Base-by-base conservation (phyloP, 2,888 invertebrate species). In the Tipula vernalis region DNA sequence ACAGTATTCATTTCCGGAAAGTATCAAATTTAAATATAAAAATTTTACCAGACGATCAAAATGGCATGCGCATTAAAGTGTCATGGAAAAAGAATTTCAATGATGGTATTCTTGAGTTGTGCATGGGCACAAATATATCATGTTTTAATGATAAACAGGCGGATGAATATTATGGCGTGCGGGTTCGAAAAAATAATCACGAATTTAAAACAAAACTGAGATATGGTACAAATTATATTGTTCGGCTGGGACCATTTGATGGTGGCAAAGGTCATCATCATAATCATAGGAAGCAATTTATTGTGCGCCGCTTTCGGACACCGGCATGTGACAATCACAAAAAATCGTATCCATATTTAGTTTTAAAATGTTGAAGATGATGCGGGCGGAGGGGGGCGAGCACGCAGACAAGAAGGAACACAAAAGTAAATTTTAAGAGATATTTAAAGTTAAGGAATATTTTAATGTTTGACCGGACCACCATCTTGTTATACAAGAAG, bases 171-270 rank as follows among this genome's bases (percentile, higher is more conserved):
- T 18, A 42, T 10, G 12, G 85, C 6, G 85, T 85, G 6, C 84
- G 84, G 0, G 85, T 85, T 12, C 42, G 28, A 41, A 15, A 15
- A 84, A 84, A 84, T 39, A 36, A 71, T 87, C 87, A 91, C 87
- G 91, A 91, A 88, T 91, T 91, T 87, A 90, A 71, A 71, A 71
- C 89, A 87, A 91, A 90, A 88, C 88, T 91, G 1, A 91, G 90
- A 88, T 91, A 90, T 87, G 90, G 91, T 86, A 91, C 91, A 87
- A 90, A 90, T 8, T 91, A 91, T 87, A 89, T 90, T 85, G 88
- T 91, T 18, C 89, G 89, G 87, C 88, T 89, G 36, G 88, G 90
- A 15, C 86, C 36, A 13, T 47, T 86, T 51, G 39, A n/a, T n/a
- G 71, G 71, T 71, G 28, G 71, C 10, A 18, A 28, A 8, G 28